Conservation (phyloP, 1,140 invertebrate species). For the Heliconius melpomene region DNA sequence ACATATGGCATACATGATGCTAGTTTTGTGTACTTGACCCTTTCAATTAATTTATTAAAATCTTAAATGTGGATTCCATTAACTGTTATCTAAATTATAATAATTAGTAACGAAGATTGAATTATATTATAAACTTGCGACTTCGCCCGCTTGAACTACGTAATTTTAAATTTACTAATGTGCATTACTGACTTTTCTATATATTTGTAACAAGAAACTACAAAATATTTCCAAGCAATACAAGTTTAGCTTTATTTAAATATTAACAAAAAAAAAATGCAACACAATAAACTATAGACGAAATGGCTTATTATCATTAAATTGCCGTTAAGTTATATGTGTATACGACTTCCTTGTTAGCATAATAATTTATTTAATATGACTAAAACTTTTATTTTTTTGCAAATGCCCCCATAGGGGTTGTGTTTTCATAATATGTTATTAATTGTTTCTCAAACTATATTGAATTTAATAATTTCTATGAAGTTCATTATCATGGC, state of each 20-base stretch:
- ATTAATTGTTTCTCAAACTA: neutral
- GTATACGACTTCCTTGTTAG: neutral
- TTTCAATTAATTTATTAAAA: constrained; percentile 3
- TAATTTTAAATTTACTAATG: too few relatives aligned
- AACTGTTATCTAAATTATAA: neutral
- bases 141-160: too few relatives aligned
- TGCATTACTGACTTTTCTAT: too few relatives aligned
- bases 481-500: too few relatives aligned
- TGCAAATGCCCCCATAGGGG: neutral
- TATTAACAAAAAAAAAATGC: neutral
- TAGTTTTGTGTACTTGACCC: constrained; percentile 15
- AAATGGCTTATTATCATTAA: constrained; percentile 2
- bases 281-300: neutral
- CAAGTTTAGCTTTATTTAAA: neutral
- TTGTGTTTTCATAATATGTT: neutral
- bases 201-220: too few relatives aligned
- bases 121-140: neutral
- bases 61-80: neutral
- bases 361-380: neutral
- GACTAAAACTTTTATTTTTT: neutral
- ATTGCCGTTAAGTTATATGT: neutral
- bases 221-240: too few relatives aligned
- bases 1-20: constrained; percentile 1
- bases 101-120: neutral
- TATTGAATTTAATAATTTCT: neutral